phyloP scores from a whole-genome alignment of 2,888 invertebrate species.

The Pimpla rufipes region DNA sequence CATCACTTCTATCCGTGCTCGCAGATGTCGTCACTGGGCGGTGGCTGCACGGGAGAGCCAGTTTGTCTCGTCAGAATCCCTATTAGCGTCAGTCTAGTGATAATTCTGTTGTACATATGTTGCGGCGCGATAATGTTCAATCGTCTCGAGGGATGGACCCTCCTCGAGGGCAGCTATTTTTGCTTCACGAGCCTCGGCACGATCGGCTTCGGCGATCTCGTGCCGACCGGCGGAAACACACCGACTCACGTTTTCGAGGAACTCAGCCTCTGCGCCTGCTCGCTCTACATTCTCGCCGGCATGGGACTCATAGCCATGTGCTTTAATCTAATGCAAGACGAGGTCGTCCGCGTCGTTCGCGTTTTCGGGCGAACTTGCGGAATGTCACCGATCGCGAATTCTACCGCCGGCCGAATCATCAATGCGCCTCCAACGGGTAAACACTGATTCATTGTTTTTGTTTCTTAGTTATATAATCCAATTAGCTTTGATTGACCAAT shows the following conservation, averaged over 20 bases:
- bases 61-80: constrained; percentile 92
- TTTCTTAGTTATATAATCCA: too few relatives aligned
- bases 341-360: constrained; percentile 88
- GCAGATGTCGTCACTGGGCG: constrained; percentile 78
- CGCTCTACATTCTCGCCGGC: constrained; percentile 93
- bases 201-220: constrained; percentile 93
- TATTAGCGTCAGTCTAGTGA: constrained; percentile 93
- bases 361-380: constrained; percentile 86
- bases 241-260: constrained; percentile 87
- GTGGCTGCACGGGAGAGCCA: constrained; percentile 85
- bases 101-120: constrained; percentile 94
- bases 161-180: constrained; percentile 94
- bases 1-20: constrained; percentile 81
- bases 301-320: constrained; percentile 96
- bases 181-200: constrained; percentile 93
- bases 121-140: constrained; percentile 96
- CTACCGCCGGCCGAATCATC: constrained; percentile 35
- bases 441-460: background rate
- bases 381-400: constrained; percentile 56
- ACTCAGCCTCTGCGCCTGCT: constrained; percentile 91
- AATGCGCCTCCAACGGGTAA: constrained; percentile 50
- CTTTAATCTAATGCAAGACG: constrained; percentile 94
- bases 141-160: constrained; percentile 95
- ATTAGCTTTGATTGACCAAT: too few relatives aligned
- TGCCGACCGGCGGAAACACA: constrained; percentile 87